Evolutionary conservation across 1,140 invertebrate genomes (phyloP).

Genomic region (Caerostris extrusa): DNA sequence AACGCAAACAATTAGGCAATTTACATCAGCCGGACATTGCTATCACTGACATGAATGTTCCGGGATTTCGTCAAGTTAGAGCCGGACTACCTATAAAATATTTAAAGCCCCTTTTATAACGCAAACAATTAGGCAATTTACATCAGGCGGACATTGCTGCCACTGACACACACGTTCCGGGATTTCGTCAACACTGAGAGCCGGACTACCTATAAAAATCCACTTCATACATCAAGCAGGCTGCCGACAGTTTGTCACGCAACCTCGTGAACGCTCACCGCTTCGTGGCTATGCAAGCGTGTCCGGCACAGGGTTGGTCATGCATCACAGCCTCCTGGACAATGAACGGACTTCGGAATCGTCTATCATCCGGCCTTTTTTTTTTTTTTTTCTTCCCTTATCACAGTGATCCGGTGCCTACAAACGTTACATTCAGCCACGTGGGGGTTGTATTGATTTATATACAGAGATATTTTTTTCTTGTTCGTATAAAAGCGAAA

Average conservation of each 20-base stretch:
- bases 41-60: not conserved
- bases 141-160: not conserved
- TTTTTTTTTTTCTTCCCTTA: not conserved
- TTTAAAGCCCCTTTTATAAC: too few relatives aligned
- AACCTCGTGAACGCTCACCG: conserved; percentile 74
- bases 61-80: not conserved
- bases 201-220: conserved; percentile 17
- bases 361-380: conserved; percentile 42
- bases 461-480: not conserved
- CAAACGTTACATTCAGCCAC: conserved; percentile 24
- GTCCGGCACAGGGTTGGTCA: conserved; percentile 13
- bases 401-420: conserved; percentile 26
- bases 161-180: not conserved
- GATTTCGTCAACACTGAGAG: not conserved
- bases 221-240: conserved; percentile 58
- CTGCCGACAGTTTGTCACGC: conserved; percentile 76
- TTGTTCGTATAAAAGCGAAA: not conserved
- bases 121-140: not conserved
- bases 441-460: conserved; percentile 43
- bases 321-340: conserved; percentile 64
- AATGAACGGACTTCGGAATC: conserved; percentile 63
- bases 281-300: conserved; percentile 50
- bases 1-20: not conserved
- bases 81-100: not conserved
- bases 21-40: not conserved